Base-by-base conservation (phyloP, 2,888 invertebrate genomes). In the Eucera pruinosa region DNA sequence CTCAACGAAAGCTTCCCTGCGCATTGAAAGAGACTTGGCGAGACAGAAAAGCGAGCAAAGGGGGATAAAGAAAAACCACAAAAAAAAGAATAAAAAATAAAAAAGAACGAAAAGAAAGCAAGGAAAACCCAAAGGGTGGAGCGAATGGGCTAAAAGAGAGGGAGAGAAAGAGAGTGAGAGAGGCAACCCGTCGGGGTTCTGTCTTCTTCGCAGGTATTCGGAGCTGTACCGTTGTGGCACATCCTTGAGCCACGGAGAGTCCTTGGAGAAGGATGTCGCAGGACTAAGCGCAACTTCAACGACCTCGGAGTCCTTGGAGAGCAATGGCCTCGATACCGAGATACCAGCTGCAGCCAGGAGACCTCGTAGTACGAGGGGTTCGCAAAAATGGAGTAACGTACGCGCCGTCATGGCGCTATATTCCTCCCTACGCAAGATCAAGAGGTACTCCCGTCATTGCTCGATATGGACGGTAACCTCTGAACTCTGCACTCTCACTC, bases 321-420 rank as follows among this genome's bases (percentile, higher is more conserved):
- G 87, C 87, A 86, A 87, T 90, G 83, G 90, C 90, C 80, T 83
- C 57, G 88, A 87, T 76, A 77, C 86, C 55, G 88, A 86, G 74
- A 83, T 88, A 62, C 87, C 90, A 41, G 81, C 85, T 25, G 81
- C 85, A 27, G 86, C 88, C 39, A 88, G 88, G 68, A 84, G 89
- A 66, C 87, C 91, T 61, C 90, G 90, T 85, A 90, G 86, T 75
- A 89, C 91, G 70, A 87, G 91, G 81, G 90, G 92, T 74, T 91
- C 92, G 66, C 96, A 96, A 94, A 96, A 96, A 93, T 97, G 97
- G 97, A 95, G 96, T 93, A 97, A 96, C 94, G 95, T 97, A 89
- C 95, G 96, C 92, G 97, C 97, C 90, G 97, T 97, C 92, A 96
- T 97, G 96, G 96, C 97, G 91, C 96, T 97, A 94, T 97, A 97